Percentiles rank a stretch among this genome's conserved stretches.
Evolutionary conservation across 2,797 vertebrate species (phyloP).

Genomic region (Hypotaenidia okinawae): DNA sequence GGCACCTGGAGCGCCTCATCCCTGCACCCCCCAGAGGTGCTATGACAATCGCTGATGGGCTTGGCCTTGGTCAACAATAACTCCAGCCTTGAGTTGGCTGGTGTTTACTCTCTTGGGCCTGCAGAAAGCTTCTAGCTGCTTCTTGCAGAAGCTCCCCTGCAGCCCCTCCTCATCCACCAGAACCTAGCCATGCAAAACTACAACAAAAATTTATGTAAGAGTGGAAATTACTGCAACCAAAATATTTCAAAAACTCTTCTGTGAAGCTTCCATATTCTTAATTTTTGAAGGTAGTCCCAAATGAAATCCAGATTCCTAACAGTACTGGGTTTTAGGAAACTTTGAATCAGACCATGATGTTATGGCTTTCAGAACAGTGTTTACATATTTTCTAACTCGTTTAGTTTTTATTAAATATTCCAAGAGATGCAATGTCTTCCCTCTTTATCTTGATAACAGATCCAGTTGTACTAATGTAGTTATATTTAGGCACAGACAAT

Average conservation of each 20-base stretch:
- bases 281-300: neutral
- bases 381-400: neutral
- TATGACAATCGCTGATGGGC: too few species aligned
- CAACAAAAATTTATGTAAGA: neutral
- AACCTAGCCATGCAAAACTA: too few species aligned
- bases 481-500: neutral
- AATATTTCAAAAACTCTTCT: neutral
- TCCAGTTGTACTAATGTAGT: neutral
- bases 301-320: neutral
- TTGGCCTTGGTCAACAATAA: too few species aligned
- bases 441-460: neutral
- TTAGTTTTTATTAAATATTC: neutral
- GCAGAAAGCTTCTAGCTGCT: too few species aligned
- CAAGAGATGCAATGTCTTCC: neutral
- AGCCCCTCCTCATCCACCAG: too few species aligned
- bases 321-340: neutral
- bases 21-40: too few species aligned
- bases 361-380: neutral
- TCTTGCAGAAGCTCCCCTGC: too few species aligned
- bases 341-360: neutral
- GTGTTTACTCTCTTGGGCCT: too few species aligned
- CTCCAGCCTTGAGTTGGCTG: too few species aligned
- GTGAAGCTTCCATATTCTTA: neutral
- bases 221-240: neutral
- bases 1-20: too few species aligned